Base-by-base conservation (phyloP, 2,113 vertebrate species). In the Tychaedon coryphoeus region DNA sequence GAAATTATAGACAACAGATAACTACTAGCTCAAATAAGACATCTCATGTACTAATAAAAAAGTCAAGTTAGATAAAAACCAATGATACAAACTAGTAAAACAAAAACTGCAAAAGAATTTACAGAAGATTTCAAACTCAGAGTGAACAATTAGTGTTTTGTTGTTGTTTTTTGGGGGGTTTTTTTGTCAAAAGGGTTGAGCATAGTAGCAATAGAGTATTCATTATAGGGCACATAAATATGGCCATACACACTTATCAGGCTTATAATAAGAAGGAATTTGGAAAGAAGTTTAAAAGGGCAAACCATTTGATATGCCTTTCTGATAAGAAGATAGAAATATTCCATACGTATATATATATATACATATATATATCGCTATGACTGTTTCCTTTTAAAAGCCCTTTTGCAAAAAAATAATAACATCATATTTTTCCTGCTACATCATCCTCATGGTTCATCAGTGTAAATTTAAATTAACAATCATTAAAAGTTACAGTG, bases 141-240 rank as follows among this genome's bases (percentile, higher is more conserved):
- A 74, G 12, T 50, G 31, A 87, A 65, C 34, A 73, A 76, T 29
- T 10, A 11, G 9, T 26, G 67, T 51, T 72, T 38, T 40, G 17
- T 47, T 60, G 8, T 45, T 45, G 5, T 48, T 48, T 48, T 48
- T 48, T 16, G 43, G 43, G 43, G 7, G 53, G 45, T 75, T 33
- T 51, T 70, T 56, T 76, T 51, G 6, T 40, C 29, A 31, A 69
- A 74, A 57, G 1, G 1, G 1, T 34, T 36, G 8, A 3, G 2
- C 47, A 71, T 18, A 15, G 45, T 36, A 62, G 4, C 38, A 88
- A 31, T 8, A 34, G 7, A 28, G 2, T 69, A 31, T 76, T 72
- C 22, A 69, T 42, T 19, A 54, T 1, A 54, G 3, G 8, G 1
- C 9, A 73, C 1, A 0, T n/a, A 60, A 54, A 60, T 62, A 53